Conservation (phyloP, 2,888 invertebrate genomes). For the Plemyria rubiginata region DNA sequence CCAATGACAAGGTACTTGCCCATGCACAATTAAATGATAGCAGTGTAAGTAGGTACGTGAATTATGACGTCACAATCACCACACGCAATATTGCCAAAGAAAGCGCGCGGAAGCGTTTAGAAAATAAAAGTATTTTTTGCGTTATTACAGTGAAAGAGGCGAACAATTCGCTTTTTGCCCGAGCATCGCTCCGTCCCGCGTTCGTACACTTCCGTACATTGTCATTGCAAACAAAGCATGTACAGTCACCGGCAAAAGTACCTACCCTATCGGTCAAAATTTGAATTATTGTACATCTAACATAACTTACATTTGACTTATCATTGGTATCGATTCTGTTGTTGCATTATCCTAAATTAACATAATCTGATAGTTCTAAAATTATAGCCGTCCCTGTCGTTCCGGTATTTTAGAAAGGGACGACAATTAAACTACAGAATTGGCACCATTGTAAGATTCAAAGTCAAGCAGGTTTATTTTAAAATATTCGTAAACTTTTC, state of each 20-base stretch:
- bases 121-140: conserved; percentile 77
- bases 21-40: conserved; percentile 5
- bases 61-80: conserved; percentile 27
- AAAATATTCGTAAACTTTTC: too few species aligned
- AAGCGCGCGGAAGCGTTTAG: conserved; percentile 72
- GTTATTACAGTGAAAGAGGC: conserved; percentile 76
- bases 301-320: too few species aligned
- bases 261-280: not conserved
- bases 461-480: too few species aligned
- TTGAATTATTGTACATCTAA: too few species aligned
- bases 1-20: conserved; percentile 1
- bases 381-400: too few species aligned
- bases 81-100: conserved; percentile 48
- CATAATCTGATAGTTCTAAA: too few species aligned
- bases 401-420: too few species aligned
- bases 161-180: conserved; percentile 63
- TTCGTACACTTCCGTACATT: conserved; percentile 72
- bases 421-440: too few species aligned
- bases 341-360: too few species aligned
- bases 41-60: conserved; percentile 16
- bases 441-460: too few species aligned
- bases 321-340: too few species aligned
- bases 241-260: not conserved
- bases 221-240: conserved; percentile 49
- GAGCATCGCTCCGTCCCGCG: conserved; percentile 51